Conservation (phyloP, 2,797 vertebrate species). For the Agapornis canus region DNA sequence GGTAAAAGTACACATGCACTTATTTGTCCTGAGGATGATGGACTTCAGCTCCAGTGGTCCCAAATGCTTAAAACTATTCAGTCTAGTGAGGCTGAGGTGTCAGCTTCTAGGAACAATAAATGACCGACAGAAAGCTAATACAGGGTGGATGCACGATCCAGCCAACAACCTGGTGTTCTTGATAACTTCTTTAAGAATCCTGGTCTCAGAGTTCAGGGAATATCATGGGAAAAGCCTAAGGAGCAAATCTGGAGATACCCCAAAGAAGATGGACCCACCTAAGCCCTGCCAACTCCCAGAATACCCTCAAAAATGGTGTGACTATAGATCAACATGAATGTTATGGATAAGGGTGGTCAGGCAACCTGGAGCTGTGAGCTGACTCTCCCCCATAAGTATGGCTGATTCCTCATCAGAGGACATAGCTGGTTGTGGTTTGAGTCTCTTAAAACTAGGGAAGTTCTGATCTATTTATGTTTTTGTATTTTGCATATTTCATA, state of each 20-base stretch:
- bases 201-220: background rate
- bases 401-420: background rate
- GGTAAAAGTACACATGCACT: rapidly evolving
- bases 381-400: no score
- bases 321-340: rapidly evolving
- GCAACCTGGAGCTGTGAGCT: background rate
- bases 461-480: background rate
- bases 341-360: background rate
- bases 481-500: background rate
- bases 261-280: background rate
- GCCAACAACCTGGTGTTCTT: background rate
- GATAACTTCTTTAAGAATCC: background rate
- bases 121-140: background rate
- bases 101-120: background rate
- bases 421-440: background rate
- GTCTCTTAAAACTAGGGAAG: background rate
- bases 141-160: rapidly evolving
- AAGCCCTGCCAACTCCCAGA: background rate
- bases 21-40: background rate
- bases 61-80: background rate
- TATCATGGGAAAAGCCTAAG: background rate
- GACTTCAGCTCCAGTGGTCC: background rate
- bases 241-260: background rate
- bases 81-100: background rate
- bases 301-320: background rate